Evolutionary conservation across 1,140 invertebrate species (phyloP), one percentile per base, ranked within the genome.

Genomic region (Adoxophyes honmai): DNA sequence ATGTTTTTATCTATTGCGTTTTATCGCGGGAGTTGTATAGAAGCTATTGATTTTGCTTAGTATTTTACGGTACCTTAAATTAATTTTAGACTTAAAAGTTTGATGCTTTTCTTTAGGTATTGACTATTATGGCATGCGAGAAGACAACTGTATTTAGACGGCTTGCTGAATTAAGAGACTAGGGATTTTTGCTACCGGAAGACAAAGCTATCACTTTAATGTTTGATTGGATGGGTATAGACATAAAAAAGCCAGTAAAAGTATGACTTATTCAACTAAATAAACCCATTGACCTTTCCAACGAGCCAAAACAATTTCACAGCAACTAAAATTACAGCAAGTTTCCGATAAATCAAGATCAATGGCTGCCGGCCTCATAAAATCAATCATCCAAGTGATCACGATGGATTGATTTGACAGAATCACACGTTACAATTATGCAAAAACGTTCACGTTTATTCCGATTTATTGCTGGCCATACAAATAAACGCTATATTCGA

Each of bases 1-100:
- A 52, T 64, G 65, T 7, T 8, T 51, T 53, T 48, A 48, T 48
- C 18, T 48, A 48, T 21, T 48, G 10, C 15, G 21, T 21, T 48
- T 21, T 48, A 48, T 21, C 42, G 39, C 39, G 39, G 1, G 39
- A 44, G 6, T 16, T n/a, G 21, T 44, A 44, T 18, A 44, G 39
- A 44, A 44, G 15, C 39, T 44, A 44, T 44, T 18, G 21, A 28
- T 28, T 28, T 28, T 6, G 21, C 21, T 28, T n/a, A n/a, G n/a
- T n/a, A n/a, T n/a, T n/a, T n/a, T n/a, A n/a, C n/a, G n/a, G n/a
- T n/a, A n/a, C n/a, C n/a, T n/a, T n/a, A n/a, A n/a, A n/a, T n/a
- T n/a, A n/a, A n/a, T n/a, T n/a, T n/a, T n/a, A 28, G 6, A 28
- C 21, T 6, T 28, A 2, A 28, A 6, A 28, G 21, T 28, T 28